Conservation (phyloP, 2,888 invertebrate genomes). For the Tachina fera region DNA sequence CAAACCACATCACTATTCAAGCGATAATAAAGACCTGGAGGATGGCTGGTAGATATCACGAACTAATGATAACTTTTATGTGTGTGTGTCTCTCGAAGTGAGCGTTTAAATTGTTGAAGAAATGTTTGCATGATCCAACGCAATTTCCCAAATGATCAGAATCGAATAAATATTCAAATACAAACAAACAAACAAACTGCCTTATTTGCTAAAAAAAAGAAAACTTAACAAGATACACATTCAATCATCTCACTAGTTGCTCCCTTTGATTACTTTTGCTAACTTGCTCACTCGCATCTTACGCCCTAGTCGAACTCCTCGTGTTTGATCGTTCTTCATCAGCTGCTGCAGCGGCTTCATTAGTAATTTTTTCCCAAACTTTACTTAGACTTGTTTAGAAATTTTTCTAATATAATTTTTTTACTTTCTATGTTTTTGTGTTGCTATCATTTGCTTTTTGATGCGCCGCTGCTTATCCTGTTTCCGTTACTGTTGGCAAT, state of each 20-base stretch:
- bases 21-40: background rate
- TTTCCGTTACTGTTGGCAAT: background rate
- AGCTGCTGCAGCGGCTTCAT: slow-evolving; percentile 81
- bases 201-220: slow-evolving; percentile 46
- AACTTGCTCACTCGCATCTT: slow-evolving; percentile 75
- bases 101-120: slow-evolving; percentile 68
- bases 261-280: slow-evolving; percentile 70
- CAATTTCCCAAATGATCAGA: slow-evolving; percentile 41
- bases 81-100: slow-evolving; percentile 68
- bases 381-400: slow-evolving; percentile 73
- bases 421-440: slow-evolving; percentile 78
- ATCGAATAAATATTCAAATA: slow-evolving; percentile 34
- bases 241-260: slow-evolving; percentile 73
- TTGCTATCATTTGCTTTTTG: slow-evolving; percentile 58
- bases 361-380: slow-evolving; percentile 81
- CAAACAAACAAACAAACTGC: slow-evolving; percentile 37
- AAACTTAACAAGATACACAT: slow-evolving; percentile 65
- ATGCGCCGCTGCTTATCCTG: slow-evolving; percentile 19
- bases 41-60: slow-evolving; percentile 9
- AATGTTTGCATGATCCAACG: slow-evolving; percentile 53
- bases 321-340: slow-evolving; percentile 76
- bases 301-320: slow-evolving; percentile 72
- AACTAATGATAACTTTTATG: background rate
- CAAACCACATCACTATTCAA: slow-evolving; percentile 1
- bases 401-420: slow-evolving; percentile 76